Conservation (phyloP, 2,888 invertebrate genomes). For the Fabriciana adippe region DNA sequence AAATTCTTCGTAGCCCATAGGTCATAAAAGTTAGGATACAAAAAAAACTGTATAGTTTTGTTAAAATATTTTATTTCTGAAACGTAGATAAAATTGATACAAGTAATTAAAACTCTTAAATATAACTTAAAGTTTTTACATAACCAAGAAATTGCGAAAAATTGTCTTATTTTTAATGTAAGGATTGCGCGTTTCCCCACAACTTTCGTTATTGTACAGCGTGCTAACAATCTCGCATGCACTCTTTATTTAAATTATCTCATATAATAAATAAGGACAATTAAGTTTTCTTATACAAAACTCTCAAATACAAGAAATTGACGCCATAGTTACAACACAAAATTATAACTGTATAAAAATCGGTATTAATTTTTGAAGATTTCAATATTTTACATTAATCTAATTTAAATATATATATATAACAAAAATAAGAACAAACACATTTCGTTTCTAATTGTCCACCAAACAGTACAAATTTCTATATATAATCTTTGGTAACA, state of each 20-base stretch:
- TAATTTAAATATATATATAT: slow-evolving; percentile 4
- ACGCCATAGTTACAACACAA: slow-evolving; percentile 73
- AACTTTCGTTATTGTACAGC: slow-evolving; percentile 60
- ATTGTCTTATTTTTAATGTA: slow-evolving; percentile 68
- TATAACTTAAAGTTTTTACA: slow-evolving; percentile 77
- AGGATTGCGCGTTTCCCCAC: slow-evolving; percentile 59
- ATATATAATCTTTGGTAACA: slow-evolving; percentile 24
- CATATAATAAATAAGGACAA: slow-evolving; percentile 55
- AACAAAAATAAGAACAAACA: slow-evolving; percentile 17
- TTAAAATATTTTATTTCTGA: slow-evolving; percentile 82
- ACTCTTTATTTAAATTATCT: slow-evolving; percentile 59
- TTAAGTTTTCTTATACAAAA: slow-evolving; percentile 62
- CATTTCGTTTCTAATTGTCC: slow-evolving; percentile 21
- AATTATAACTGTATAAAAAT: slow-evolving; percentile 68
- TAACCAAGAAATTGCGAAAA: slow-evolving; percentile 76
- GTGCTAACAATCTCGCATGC: slow-evolving; percentile 67
- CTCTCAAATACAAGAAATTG: slow-evolving; percentile 73
- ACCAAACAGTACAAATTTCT: slow-evolving; percentile 29
- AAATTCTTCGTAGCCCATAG: background rate
- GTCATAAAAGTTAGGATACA: slow-evolving; percentile 2
- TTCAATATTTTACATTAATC: slow-evolving; percentile 11
- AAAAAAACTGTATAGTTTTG: slow-evolving; percentile 55
- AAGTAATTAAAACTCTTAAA: slow-evolving; percentile 81
- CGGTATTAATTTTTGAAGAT: slow-evolving; percentile 44
- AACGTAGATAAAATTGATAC: slow-evolving; percentile 83